Percentiles rank a stretch among this genome's conserved stretches.
phyloP scores from a whole-genome alignment of 2,113 vertebrate species.

The Notarius quadriscutis region DNA sequence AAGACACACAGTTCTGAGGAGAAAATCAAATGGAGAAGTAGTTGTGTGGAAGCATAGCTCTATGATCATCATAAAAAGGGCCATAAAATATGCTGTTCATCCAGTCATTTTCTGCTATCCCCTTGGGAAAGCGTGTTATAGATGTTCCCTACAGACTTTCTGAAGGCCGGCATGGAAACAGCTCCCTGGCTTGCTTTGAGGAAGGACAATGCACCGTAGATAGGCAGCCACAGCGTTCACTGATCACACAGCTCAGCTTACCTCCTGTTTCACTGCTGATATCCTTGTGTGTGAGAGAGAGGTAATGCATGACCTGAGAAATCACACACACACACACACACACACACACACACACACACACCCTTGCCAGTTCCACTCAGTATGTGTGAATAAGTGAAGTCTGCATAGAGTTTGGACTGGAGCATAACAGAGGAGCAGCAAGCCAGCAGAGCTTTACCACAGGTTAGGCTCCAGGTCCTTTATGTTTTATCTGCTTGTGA shows the following conservation, averaged over 20 bases:
- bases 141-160: constrained; percentile 30
- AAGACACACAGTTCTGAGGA: background rate
- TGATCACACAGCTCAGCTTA: constrained; percentile 39
- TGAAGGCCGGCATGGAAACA: constrained; percentile 26
- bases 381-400: constrained; percentile 17
- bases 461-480: constrained; percentile 2
- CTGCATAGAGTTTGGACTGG: constrained; percentile 1
- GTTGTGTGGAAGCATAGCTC: constrained; percentile 20
- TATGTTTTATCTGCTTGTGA: background rate
- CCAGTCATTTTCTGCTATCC: background rate
- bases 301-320: constrained; percentile 19
- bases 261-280: constrained; percentile 39
- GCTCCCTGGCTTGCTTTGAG: constrained; percentile 26
- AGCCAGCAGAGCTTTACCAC: constrained; percentile 11
- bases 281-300: constrained; percentile 11
- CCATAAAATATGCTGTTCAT: constrained; percentile 43
- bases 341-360: constrained; percentile 34
- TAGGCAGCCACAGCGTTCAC: constrained; percentile 24
- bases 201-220: constrained; percentile 37
- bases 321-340: constrained; percentile 15
- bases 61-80: constrained; percentile 36
- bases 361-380: constrained; percentile 11
- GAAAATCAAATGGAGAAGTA: constrained; percentile 17
- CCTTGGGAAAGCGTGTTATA: constrained; percentile 11
- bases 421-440: constrained; percentile 1